Evolutionary conservation across 2,888 invertebrate genomes (phyloP).

Genomic region (Lasius platythorax): DNA sequence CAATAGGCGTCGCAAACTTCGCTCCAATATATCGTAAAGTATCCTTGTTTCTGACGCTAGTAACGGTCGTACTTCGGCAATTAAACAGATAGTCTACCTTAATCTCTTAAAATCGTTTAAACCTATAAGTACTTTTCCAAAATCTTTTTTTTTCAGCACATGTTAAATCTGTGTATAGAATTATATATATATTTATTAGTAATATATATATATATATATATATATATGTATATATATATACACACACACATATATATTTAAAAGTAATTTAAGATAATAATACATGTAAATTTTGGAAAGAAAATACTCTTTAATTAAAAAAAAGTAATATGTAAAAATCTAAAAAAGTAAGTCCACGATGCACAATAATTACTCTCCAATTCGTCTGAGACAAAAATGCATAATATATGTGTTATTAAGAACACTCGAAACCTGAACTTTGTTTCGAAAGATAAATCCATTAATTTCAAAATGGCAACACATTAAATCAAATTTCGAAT

Average conservation of each 20-base stretch:
- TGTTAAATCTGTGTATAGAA: too few relatives aligned
- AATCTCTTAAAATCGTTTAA: not conserved
- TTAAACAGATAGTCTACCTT: too few relatives aligned
- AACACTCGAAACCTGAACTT: not conserved
- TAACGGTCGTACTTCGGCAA: not conserved
- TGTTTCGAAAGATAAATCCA: not conserved
- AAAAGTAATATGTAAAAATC: not conserved
- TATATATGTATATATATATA: too few relatives aligned
- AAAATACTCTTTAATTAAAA: not conserved
- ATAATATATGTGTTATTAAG: not conserved
- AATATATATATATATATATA: too few relatives aligned
- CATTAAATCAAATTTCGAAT: too few relatives aligned
- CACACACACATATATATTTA: not conserved
- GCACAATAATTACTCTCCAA: not conserved
- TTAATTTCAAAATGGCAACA: not conserved
- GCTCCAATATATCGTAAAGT: not conserved
- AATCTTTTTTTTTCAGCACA: too few relatives aligned
- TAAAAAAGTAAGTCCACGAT: not conserved
- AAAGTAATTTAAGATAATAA: not conserved
- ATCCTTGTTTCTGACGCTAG: not conserved
- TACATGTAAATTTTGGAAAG: not conserved
- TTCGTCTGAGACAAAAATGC: not conserved
- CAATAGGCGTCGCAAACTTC: conserved; percentile 18
- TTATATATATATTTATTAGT: too few relatives aligned
- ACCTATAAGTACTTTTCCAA: too few relatives aligned